Conservation (phyloP, 2,888 invertebrate genomes). For the Parnassius mnemosyne region DNA sequence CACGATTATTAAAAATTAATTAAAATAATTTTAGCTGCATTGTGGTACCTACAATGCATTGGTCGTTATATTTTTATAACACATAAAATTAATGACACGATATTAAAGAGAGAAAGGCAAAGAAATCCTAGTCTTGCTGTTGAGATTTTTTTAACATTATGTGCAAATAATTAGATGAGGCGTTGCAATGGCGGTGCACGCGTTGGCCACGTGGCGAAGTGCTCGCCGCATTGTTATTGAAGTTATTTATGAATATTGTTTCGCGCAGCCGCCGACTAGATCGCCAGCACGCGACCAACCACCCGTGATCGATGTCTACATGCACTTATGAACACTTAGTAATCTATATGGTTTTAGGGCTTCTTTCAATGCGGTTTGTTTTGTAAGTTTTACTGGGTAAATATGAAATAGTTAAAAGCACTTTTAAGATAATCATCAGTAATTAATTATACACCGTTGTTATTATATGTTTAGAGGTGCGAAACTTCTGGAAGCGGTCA, state of each 20-base stretch:
- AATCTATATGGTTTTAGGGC: slow-evolving; percentile 34
- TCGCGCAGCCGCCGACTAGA: slow-evolving; percentile 46
- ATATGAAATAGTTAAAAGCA: not conserved
- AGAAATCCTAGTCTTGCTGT: slow-evolving; percentile 15
- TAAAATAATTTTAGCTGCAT: no score
- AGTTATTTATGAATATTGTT: slow-evolving; percentile 78
- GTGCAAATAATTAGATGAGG: slow-evolving; percentile 70
- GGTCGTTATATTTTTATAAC: no score
- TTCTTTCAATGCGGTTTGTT: slow-evolving; percentile 13
- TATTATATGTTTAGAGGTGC: no score
- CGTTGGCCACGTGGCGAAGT: slow-evolving; percentile 51
- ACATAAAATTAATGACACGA: no score
- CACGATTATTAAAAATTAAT: no score
- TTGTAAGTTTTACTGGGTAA: not conserved
- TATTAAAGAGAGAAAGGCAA: not conserved
- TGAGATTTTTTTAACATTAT: slow-evolving; percentile 46
- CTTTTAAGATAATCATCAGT: not conserved
- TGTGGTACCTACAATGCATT: no score
- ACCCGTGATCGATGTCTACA: slow-evolving; percentile 50
- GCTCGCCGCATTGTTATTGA: slow-evolving; percentile 54
- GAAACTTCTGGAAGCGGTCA: no score
- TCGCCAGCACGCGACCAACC: slow-evolving; percentile 54
- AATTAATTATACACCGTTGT: not conserved
- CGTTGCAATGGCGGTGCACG: slow-evolving; percentile 42
- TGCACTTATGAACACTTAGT: slow-evolving; percentile 53